Percentiles rank a stretch among this genome's conserved stretches.
Conservation (phyloP, 2,888 invertebrate species). For the Oscheius sp. region DNA sequence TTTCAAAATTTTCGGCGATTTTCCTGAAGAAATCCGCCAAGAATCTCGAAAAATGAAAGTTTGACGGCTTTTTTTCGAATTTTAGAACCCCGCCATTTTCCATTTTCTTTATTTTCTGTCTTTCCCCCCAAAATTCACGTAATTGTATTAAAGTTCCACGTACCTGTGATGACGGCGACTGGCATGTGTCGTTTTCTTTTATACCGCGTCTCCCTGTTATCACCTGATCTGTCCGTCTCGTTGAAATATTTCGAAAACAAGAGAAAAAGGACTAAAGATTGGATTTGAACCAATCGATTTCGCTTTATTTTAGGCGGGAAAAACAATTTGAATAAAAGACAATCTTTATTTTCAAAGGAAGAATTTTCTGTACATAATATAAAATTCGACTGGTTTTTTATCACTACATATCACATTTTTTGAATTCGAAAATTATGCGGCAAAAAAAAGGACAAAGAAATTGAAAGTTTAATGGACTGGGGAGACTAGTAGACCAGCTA, state of each 20-base stretch:
- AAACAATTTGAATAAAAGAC: too few relatives aligned
- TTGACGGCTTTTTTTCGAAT: too few relatives aligned
- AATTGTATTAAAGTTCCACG: not conserved
- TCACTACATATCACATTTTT: not conserved
- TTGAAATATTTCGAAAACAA: not conserved
- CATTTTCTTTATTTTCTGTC: too few relatives aligned
- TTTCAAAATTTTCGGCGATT: too few relatives aligned
- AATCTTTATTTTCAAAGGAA: too few relatives aligned
- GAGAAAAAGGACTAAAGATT: not conserved
- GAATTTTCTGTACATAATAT: not conserved
- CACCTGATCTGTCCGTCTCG: not conserved
- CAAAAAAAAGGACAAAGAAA: too few relatives aligned
- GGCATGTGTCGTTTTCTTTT: conserved; percentile 38
- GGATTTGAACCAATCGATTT: not conserved
- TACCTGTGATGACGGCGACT: conserved; percentile 40
- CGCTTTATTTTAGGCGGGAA: too few relatives aligned
- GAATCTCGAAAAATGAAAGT: too few relatives aligned
- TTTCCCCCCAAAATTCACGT: too few relatives aligned
- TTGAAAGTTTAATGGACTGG: too few relatives aligned
- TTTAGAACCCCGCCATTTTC: too few relatives aligned
- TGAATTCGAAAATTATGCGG: not conserved
- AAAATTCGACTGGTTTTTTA: not conserved
- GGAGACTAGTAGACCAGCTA: not conserved
- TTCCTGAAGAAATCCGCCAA: too few relatives aligned
- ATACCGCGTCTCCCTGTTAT: not conserved